phyloP scores from a whole-genome alignment of 2,113 vertebrate species.

The Talpa occidentalis region DNA sequence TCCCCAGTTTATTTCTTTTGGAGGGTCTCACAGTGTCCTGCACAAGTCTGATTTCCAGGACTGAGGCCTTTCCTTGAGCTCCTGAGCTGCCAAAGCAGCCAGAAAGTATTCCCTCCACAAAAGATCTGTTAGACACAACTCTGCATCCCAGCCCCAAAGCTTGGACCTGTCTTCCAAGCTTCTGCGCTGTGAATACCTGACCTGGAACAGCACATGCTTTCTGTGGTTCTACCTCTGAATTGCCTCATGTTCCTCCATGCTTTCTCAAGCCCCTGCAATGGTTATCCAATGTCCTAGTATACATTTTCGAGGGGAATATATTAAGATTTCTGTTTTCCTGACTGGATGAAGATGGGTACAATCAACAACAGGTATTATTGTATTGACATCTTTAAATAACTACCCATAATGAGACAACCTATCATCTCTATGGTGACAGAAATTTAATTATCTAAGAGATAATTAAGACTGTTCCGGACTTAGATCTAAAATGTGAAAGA shows the following conservation, averaged over 20 bases:
- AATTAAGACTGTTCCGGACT: neutral
- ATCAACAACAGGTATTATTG: neutral
- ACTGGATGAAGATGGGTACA: neutral
- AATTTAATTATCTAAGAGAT: slow-evolving; percentile 20
- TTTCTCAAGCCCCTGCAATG: neutral
- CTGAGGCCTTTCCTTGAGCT: neutral
- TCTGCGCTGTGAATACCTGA: neutral
- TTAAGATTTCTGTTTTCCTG: neutral
- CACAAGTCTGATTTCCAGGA: neutral
- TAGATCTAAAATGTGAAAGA: neutral
- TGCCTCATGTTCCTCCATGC: neutral
- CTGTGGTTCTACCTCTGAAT: neutral
- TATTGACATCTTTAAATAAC: neutral
- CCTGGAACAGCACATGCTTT: rapidly evolving
- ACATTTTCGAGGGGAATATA: neutral
- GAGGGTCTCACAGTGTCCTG: rapidly evolving
- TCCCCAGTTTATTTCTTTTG: neutral
- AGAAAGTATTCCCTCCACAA: neutral
- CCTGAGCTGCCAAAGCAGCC: neutral
- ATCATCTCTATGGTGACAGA: neutral
- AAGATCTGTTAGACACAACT: neutral
- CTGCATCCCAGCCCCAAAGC: rapidly evolving
- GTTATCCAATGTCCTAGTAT: neutral
- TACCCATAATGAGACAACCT: neutral
- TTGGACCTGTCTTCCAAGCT: neutral